Conservation (phyloP, 2,113 vertebrate genomes). For the Camarhynchus parvulus region DNA sequence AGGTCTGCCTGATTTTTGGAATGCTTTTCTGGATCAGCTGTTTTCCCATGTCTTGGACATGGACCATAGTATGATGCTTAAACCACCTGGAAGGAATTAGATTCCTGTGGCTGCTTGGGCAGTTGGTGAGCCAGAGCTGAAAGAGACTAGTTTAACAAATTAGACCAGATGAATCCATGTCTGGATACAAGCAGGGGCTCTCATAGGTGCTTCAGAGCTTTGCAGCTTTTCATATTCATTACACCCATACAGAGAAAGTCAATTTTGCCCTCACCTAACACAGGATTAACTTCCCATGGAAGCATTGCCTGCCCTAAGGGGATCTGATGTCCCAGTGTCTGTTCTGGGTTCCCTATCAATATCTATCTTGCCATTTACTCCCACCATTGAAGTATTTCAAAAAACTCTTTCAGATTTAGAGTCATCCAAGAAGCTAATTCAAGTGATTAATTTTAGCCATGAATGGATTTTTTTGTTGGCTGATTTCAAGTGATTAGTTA, state of each 20-base stretch:
- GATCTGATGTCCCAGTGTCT: accelerated
- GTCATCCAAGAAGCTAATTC: background rate
- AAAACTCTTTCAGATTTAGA: background rate
- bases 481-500: background rate
- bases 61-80: background rate
- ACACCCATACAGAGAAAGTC: background rate
- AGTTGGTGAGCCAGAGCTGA: background rate
- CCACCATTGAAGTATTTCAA: background rate
- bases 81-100: conserved; percentile 42
- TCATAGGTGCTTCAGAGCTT: background rate
- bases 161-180: background rate
- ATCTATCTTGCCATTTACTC: background rate
- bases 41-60: background rate
- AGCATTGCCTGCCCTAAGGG: background rate
- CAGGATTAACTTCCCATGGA: background rate
- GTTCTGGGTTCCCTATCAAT: background rate
- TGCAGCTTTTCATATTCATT: background rate
- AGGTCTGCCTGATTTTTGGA: conserved; percentile 20
- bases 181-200: background rate
- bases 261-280: background rate
- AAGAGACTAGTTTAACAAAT: background rate
- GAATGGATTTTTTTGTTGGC: background rate
- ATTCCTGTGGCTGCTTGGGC: conserved; percentile 8
- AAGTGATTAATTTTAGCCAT: background rate
- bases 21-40: conserved; percentile 7